phyloP scores from a whole-genome alignment of 2,797 vertebrate genomes.

The Margarornis squamiger region DNA sequence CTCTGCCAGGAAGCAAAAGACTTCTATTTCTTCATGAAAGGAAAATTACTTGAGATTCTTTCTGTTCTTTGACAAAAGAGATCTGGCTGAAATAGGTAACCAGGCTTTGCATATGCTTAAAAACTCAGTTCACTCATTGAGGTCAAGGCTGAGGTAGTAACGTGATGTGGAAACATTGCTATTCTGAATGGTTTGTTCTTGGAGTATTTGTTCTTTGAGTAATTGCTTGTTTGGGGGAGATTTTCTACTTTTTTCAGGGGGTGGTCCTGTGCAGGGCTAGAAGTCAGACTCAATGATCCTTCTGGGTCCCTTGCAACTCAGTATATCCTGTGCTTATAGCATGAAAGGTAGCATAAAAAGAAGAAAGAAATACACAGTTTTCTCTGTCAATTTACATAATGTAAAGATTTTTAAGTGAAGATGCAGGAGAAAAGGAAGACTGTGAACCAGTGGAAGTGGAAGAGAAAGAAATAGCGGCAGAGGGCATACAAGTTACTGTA shows the following conservation, averaged over 20 bases:
- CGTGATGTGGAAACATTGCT: not conserved
- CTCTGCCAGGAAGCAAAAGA: not conserved
- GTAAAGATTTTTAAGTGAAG: not conserved
- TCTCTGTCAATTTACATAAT: not conserved
- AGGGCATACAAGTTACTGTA: not conserved
- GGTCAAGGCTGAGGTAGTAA: not conserved
- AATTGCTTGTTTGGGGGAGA: not conserved
- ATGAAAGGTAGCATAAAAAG: not conserved
- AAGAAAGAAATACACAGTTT: not conserved
- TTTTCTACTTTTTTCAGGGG: fast-evolving
- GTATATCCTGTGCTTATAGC: not conserved
- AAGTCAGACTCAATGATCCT: not conserved
- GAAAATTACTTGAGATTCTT: not conserved
- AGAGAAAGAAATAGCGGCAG: not conserved
- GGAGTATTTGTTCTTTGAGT: not conserved
- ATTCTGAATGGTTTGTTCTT: not conserved
- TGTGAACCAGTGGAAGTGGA: not conserved
- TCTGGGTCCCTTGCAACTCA: not conserved
- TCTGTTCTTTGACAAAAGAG: not conserved
- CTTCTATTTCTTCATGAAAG: not conserved
- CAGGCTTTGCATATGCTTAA: fast-evolving
- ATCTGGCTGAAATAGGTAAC: not conserved
- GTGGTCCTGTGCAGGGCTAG: too few species aligned
- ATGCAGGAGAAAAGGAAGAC: not conserved
- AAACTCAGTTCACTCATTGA: not conserved